Evolutionary conservation across 2,888 invertebrate genomes (phyloP).

Genomic region (Lycocerus yunnanus): DNA sequence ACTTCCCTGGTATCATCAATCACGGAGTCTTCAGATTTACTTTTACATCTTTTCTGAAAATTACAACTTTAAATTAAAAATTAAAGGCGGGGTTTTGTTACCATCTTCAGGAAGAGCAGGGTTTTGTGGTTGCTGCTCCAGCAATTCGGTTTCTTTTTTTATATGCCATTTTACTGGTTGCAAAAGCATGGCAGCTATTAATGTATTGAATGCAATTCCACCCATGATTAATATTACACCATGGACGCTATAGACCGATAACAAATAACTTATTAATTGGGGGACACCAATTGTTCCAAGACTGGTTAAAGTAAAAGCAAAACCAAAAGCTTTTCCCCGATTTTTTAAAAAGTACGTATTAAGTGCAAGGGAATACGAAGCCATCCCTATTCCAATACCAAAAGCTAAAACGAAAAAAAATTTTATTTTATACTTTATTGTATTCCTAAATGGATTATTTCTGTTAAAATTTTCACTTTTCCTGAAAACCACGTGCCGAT

Average conservation of each 20-base stretch:
- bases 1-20: neutral
- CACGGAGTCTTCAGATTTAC: neutral
- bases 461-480: neutral
- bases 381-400: slow-evolving; percentile 65
- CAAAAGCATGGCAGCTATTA: slow-evolving; percentile 63
- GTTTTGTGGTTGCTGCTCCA: neutral
- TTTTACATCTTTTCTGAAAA: neutral
- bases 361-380: slow-evolving; percentile 66
- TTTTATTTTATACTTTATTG: neutral
- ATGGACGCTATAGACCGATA: slow-evolving; percentile 62
- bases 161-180: slow-evolving; percentile 73
- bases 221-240: slow-evolving; percentile 66
- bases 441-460: neutral
- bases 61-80: neutral
- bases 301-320: slow-evolving; percentile 68
- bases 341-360: slow-evolving; percentile 66
- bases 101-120: neutral
- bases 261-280: slow-evolving; percentile 61
- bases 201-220: slow-evolving; percentile 64
- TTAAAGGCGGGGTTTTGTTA: neutral
- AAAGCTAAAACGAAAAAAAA: slow-evolving; percentile 56
- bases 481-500: neutral
- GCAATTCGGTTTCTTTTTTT: slow-evolving; percentile 34
- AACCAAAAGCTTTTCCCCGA: slow-evolving; percentile 65
- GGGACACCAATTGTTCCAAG: slow-evolving; percentile 69